phyloP scores from a whole-genome alignment of 2,888 invertebrate genomes.

The Maniola hyperantus region DNA sequence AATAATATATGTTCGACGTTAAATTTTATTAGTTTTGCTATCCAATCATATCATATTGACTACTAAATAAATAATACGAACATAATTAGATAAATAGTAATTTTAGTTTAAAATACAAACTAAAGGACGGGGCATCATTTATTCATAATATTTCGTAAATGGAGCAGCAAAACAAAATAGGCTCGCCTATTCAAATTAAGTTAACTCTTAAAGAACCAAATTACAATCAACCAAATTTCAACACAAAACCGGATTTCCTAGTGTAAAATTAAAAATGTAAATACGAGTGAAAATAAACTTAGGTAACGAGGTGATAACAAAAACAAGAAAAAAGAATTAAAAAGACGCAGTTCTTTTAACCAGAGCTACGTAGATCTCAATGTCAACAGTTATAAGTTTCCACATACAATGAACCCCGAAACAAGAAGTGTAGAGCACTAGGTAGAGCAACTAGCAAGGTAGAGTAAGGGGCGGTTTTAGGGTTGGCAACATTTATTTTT shows the following conservation, averaged over 20 bases:
- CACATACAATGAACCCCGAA: slow-evolving; percentile 63
- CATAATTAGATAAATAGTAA: too few relatives aligned
- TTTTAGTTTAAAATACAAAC: too few relatives aligned
- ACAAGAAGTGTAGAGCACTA: slow-evolving; percentile 69
- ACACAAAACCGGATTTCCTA: neutral
- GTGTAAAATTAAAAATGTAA: neutral
- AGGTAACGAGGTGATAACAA: slow-evolving; percentile 46
- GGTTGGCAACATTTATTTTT: too few relatives aligned
- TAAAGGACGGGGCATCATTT: too few relatives aligned
- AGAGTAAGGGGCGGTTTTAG: slow-evolving; percentile 27
- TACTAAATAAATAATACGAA: too few relatives aligned
- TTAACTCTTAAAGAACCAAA: neutral
- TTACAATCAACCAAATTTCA: neutral
- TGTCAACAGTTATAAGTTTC: slow-evolving; percentile 72
- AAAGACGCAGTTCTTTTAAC: slow-evolving; percentile 48
- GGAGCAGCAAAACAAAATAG: neutral
- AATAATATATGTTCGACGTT: neutral
- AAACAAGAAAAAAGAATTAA: slow-evolving; percentile 40
- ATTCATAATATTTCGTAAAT: too few relatives aligned
- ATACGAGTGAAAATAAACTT: slow-evolving; percentile 36
- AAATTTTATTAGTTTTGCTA: neutral
- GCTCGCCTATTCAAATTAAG: neutral
- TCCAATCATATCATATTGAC: neutral
- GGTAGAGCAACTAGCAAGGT: slow-evolving; percentile 44
- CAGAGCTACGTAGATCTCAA: slow-evolving; percentile 58